Evolutionary conservation across 1,140 invertebrate genomes (phyloP), one percentile per base, ranked within the genome.

Genomic region (Archivesica marissinica): DNA sequence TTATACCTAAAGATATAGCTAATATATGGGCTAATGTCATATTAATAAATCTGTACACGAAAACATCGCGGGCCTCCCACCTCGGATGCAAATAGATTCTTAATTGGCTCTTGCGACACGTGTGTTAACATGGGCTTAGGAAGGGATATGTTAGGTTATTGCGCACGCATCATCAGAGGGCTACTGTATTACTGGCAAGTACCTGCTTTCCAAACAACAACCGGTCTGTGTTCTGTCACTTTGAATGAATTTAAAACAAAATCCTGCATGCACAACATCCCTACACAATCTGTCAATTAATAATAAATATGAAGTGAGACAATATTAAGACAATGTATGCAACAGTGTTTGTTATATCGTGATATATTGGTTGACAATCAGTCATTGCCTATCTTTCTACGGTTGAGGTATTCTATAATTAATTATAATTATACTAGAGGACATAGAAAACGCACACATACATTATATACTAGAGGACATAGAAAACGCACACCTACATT

Each of bases 11-110:
- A 64, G 38, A 64, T 64, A 64, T 64, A 28, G 38, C 30, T 64
- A 35, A 64, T 64, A 64, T 64, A 64, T 64, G 38, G n/a, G 59
- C 15, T 70, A 70, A 44, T 44, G 33, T 70, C 39, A 44, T 39
- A 30, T 70, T 44, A 70, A 41, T 70, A 30, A 70, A 41, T 70
- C 66, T 70, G 66, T 70, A 70, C 66, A 70, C 66, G 66, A 70
- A 44, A 41, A n/a, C 6, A n/a, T 70, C n/a, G 25, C 9, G 41
- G 38, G 39, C 66, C 66, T 70, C 66, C 66, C 66, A 47, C 66
- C 38, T 47, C 2, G 66, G 66, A 30, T 1, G 20, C 38, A 25
- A 38, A 66, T 1, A 41, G 25, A 70, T 2, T 44, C 33, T 70
- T 70, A 70, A 70, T 70, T 70, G 25, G 41, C 25, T 13, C 1